These are phyloP conservation scores for Tetrao urogallus DNA, from an alignment of 2,113 vertebrate genomes.

Conservation along the genomic window DNA sequence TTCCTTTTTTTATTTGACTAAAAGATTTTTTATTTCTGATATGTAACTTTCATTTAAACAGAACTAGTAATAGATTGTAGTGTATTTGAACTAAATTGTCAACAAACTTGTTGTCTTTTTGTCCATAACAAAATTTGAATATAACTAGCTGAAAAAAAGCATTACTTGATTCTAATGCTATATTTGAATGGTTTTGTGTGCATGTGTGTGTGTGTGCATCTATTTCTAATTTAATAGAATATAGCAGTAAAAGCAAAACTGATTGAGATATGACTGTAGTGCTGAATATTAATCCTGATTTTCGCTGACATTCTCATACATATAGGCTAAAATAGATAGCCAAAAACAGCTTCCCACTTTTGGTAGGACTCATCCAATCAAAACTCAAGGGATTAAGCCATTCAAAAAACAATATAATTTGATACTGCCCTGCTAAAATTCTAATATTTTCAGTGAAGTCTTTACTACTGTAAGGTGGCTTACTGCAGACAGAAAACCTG, in stretches of 20 bases:
- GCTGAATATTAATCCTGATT: not conserved
- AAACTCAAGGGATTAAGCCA: not conserved
- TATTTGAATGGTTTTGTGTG: not conserved
- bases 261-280: not conserved
- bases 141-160: not conserved
- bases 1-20: not conserved
- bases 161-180: not conserved
- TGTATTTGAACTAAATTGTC: not conserved
- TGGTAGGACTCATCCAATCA: not conserved
- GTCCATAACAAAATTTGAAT: not conserved
- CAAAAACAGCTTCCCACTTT: not conserved
- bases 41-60: not conserved
- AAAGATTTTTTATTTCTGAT: not conserved
- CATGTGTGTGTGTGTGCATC: not conserved
- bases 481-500: not conserved
- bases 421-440: not conserved
- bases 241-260: not conserved
- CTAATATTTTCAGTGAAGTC: not conserved
- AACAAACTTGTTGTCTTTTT: not conserved
- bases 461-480: not conserved
- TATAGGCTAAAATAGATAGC: not conserved
- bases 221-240: not conserved
- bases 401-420: not conserved
- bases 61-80: accelerated
- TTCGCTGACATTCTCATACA: not conserved